Conservation (phyloP, 2,888 invertebrate genomes). For the Celastrina argiolus region DNA sequence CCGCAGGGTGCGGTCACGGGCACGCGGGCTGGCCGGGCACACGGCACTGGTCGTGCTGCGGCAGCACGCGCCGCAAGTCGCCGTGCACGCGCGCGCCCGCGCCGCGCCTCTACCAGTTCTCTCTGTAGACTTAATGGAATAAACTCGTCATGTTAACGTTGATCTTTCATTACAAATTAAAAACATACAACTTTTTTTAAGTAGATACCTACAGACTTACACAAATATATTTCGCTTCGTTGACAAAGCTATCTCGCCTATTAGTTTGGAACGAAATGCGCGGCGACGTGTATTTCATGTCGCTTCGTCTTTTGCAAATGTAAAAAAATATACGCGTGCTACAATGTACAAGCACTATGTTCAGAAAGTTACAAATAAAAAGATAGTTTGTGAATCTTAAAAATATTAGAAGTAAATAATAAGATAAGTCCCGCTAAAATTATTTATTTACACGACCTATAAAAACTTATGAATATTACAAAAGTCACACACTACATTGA, state of each 20-base stretch:
- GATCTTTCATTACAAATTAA: not conserved
- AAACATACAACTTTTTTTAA: too few species aligned
- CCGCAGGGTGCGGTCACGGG: slow-evolving; percentile 86
- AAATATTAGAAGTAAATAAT: not conserved
- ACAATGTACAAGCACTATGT: too few species aligned
- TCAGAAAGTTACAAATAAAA: too few species aligned
- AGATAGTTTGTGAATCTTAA: too few species aligned
- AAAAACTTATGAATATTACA: not conserved
- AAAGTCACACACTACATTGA: not conserved
- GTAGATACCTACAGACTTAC: too few species aligned
- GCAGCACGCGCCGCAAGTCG: slow-evolving; percentile 79
- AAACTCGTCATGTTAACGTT: not conserved
- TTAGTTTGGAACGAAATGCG: too few species aligned
- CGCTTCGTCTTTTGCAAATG: too few species aligned
- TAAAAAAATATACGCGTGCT: too few species aligned
- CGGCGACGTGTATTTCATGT: too few species aligned
- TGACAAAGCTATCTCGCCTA: too few species aligned
- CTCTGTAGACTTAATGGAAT: slow-evolving; percentile 48
- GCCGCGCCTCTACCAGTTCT: slow-evolving; percentile 72
- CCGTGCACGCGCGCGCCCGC: slow-evolving; percentile 73
- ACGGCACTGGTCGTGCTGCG: slow-evolving; percentile 91
- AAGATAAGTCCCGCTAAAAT: not conserved
- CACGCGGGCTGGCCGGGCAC: slow-evolving; percentile 88
- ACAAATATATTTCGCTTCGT: too few species aligned
- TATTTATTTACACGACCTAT: not conserved